Evolutionary conservation across 2,888 invertebrate species (phyloP).

Genomic region (Morpho helenor): DNA sequence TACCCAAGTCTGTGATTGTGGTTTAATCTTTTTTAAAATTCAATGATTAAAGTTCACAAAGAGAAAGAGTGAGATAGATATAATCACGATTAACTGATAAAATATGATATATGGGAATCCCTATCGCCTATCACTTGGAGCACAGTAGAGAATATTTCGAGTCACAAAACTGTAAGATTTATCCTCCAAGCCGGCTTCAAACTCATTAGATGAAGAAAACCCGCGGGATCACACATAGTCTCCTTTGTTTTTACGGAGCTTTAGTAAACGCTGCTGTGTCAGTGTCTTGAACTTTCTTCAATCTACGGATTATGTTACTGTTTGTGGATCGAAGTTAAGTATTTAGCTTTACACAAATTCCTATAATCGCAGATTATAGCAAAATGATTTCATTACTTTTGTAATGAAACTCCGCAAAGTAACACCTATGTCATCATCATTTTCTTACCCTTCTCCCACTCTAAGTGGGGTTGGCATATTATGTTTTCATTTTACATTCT

Average conservation of each 20-base stretch:
- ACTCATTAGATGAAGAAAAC: constrained; percentile 56
- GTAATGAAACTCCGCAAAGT: too few relatives aligned
- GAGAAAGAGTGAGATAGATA: too few relatives aligned
- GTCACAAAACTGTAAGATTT: constrained; percentile 61
- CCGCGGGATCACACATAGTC: constrained; percentile 48
- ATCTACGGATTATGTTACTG: constrained; percentile 6
- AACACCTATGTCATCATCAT: too few relatives aligned
- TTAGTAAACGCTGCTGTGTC: constrained; percentile 14
- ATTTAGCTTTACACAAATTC: neutral
- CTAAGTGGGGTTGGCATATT: too few relatives aligned
- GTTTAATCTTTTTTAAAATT: too few relatives aligned
- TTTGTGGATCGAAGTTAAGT: constrained; percentile 1
- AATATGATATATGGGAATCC: too few relatives aligned
- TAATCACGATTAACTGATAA: too few relatives aligned
- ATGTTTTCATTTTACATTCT: too few relatives aligned
- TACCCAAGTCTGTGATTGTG: too few relatives aligned
- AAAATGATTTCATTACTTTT: too few relatives aligned
- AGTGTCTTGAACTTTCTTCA: constrained; percentile 13
- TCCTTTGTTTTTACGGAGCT: constrained; percentile 28
- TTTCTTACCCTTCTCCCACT: too few relatives aligned
- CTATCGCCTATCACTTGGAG: constrained; percentile 6
- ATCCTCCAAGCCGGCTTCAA: constrained; percentile 52
- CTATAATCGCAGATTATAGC: neutral
- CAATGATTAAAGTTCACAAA: too few relatives aligned
- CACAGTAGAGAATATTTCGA: constrained; percentile 35